phyloP scores from a whole-genome alignment of 2,113 vertebrate genomes.

The Helogale parvula region DNA sequence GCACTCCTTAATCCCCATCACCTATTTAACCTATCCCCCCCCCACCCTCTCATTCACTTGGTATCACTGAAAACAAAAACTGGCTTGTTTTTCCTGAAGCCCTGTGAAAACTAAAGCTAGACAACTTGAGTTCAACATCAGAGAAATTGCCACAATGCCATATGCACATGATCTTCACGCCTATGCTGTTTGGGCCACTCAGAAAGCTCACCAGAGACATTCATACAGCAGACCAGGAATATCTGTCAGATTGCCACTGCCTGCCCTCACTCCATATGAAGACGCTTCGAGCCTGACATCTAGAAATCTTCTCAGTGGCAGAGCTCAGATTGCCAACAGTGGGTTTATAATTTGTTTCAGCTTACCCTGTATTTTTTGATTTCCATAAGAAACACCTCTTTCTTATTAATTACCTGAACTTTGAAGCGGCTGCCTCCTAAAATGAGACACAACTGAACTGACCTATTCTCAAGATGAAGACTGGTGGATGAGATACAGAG shows the following conservation, averaged over 20 bases:
- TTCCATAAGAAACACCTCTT: background rate
- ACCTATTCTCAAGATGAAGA: background rate
- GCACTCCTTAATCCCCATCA: background rate
- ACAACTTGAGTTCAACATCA: background rate
- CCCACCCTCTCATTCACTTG: background rate
- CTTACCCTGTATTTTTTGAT: background rate
- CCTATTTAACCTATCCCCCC: background rate
- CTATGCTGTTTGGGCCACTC: background rate
- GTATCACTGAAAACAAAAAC: background rate
- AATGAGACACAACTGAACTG: background rate
- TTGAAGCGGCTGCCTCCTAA: background rate
- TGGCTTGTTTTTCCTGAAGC: background rate
- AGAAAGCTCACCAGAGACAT: background rate
- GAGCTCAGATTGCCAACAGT: background rate
- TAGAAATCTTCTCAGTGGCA: background rate
- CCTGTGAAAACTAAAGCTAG: background rate
- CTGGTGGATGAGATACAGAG: background rate
- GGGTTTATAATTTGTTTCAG: background rate
- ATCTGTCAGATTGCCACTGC: background rate
- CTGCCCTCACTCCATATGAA: background rate
- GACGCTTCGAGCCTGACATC: background rate
- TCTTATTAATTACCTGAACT: background rate
- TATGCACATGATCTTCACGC: background rate
- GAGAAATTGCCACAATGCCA: background rate
- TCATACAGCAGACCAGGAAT: background rate